Percentiles rank a stretch among this genome's conserved stretches.
phyloP scores from a whole-genome alignment of 2,797 vertebrate genomes.

The Eulemur albifrons region DNA sequence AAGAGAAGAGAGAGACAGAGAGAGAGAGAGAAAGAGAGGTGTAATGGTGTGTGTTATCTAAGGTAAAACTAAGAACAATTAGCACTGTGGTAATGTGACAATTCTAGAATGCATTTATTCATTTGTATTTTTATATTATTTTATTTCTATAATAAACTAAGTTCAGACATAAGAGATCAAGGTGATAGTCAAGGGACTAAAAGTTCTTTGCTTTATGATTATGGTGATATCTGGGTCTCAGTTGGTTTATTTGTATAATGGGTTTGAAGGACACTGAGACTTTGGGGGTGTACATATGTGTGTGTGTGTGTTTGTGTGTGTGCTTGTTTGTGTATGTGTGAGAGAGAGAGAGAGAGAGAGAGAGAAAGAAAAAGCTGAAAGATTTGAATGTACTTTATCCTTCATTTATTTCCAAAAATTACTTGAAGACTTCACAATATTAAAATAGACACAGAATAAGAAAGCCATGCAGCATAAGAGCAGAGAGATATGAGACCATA shows the following conservation, averaged over 20 bases:
- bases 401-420: neutral
- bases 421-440: neutral
- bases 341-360: neutral
- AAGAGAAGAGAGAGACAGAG: neutral
- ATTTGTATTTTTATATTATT: neutral
- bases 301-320: neutral
- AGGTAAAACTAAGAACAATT: neutral
- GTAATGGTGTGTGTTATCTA: neutral
- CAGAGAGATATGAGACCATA: neutral
- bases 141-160: neutral
- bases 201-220: neutral
- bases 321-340: too few species aligned
- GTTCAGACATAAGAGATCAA: neutral
- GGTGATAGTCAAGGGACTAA: neutral
- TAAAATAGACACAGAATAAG: neutral
- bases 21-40: neutral
- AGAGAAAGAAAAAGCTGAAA: neutral
- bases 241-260: neutral
- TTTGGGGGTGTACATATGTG: neutral
- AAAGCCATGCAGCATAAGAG: neutral
- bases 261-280: neutral
- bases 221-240: neutral
- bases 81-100: neutral
- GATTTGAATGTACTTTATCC: neutral
- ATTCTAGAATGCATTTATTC: neutral